phyloP scores from a whole-genome alignment of 2,888 invertebrate genomes.

The Notodonta ziczac region DNA sequence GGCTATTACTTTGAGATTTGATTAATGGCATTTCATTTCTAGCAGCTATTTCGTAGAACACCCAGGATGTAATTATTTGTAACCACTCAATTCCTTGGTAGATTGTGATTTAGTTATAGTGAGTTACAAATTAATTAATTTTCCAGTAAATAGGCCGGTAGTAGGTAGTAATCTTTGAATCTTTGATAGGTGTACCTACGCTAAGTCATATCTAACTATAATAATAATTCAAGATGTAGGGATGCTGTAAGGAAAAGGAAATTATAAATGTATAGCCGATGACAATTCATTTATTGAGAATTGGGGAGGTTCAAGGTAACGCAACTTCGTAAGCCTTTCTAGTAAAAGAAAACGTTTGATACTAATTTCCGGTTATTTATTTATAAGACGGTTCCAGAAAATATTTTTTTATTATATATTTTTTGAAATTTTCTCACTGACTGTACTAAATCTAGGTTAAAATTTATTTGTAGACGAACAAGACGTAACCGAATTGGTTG shows the following conservation, averaged over 20 bases:
- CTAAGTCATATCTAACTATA: too few species aligned
- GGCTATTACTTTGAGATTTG: constrained; percentile 58
- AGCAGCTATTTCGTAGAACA: constrained; percentile 48
- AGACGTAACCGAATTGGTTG: constrained; percentile 62
- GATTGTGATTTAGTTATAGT: neutral
- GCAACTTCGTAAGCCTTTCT: constrained; percentile 10
- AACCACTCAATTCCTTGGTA: neutral
- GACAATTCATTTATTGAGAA: constrained; percentile 48
- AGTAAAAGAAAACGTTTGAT: too few species aligned
- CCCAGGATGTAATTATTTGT: constrained; percentile 40
- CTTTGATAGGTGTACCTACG: too few species aligned
- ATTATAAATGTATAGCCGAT: constrained; percentile 52
- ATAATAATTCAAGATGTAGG: too few species aligned
- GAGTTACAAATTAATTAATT: constrained; percentile 1
- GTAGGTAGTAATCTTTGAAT: neutral
- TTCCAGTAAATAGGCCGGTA: too few species aligned
- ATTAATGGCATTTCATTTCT: constrained; percentile 58
- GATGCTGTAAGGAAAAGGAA: constrained; percentile 11
- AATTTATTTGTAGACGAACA: constrained; percentile 52
- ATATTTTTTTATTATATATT: too few species aligned
- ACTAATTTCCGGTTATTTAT: too few species aligned
- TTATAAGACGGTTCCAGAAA: too few species aligned
- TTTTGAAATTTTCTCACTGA: too few species aligned
- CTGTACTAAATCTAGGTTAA: constrained; percentile 8
- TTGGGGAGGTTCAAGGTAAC: constrained; percentile 33